Base-by-base conservation (phyloP, 2,888 invertebrate species). In the Autographa pulchrina region DNA sequence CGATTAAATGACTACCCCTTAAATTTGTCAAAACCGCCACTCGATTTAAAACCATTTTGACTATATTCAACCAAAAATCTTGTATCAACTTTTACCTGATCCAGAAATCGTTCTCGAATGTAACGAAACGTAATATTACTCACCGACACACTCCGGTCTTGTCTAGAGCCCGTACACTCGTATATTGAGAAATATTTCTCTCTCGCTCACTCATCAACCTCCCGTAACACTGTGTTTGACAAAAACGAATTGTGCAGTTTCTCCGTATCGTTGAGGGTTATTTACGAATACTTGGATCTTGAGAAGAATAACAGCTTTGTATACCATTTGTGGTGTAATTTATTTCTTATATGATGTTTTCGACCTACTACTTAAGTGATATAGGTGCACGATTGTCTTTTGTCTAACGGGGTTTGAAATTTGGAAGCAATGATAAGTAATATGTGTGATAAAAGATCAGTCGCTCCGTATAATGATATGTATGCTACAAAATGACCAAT, bases 131-230 rank as follows among this genome's bases (percentile, higher is more conserved):
- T 64, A 64, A 56, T 64, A 64, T 56, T 20, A 64, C 38, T 38
- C 54, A 13, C 31, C 25, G 14, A 2, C 54, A 65, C 56, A 56
- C 64, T 64, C 18, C 54, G 20, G 31, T 18, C 18, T 5, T 59
- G 38, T 65, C 43, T 43, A 65, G 41, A 31, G 43, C 31, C 43
- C 31, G 56, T 31, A 20, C n/a, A 20, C 25, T 25, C 56, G 41
- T 58, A 65, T 59, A 59, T 65, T 48, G 65, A 59, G 54, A 59
- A 65, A 65, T 59, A 59, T 65, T 65, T 59, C 59, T 59, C 32
- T 41, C 25, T n/a, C 9, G 25, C 62, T 32, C 18, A 32, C n/a
- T 48, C 48, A 59, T 35, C 41, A 35, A 35, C 62, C 25, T 48
- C 18, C 3, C 59, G 31, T 66, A 31, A 14, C 43, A 20, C 48